Conservation (phyloP, 2,888 invertebrate genomes). For the Caenorhabditis auriculariae region DNA sequence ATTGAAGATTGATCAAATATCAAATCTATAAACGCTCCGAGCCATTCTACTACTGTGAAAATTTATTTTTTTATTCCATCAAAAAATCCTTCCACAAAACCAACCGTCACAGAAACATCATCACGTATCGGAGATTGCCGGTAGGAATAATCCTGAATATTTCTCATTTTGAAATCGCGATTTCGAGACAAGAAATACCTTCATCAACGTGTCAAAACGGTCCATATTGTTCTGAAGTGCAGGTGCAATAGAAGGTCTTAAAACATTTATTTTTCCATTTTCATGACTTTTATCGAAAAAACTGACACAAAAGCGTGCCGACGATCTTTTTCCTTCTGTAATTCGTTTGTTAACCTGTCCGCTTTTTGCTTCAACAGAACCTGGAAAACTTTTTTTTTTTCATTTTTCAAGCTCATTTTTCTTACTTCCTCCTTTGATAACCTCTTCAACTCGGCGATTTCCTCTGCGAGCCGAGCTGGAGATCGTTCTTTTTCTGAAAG, state of each 20-base stretch:
- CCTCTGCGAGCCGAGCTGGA: slow-evolving; percentile 16
- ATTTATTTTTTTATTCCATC: no score
- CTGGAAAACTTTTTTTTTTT: no score
- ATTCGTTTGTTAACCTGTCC: slow-evolving; percentile 50
- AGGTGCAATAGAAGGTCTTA: slow-evolving; percentile 48
- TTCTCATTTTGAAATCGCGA: neutral
- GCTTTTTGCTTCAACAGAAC: slow-evolving; percentile 37
- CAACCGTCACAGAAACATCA: no score
- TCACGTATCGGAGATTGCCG: no score
- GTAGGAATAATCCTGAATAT: slow-evolving; percentile 6
- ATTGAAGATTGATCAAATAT: no score
- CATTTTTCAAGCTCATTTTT: no score
- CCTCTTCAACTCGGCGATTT: slow-evolving; percentile 38
- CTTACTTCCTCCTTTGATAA: slow-evolving; percentile 51
- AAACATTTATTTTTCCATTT: slow-evolving; percentile 4
- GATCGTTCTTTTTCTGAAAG: slow-evolving; percentile 27
- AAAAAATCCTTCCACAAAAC: no score
- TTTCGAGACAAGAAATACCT: slow-evolving; percentile 28
- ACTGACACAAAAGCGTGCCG: slow-evolving; percentile 53
- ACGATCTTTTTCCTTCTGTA: slow-evolving; percentile 44
- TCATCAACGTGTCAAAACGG: slow-evolving; percentile 51
- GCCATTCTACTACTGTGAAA: no score
- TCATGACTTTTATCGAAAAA: slow-evolving; percentile 1
- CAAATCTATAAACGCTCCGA: no score
- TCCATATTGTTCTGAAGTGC: slow-evolving; percentile 51